Percentiles rank a stretch among this genome's conserved stretches.
These are phyloP conservation scores for Ceratina calcarata DNA, from an alignment of 1,140 invertebrate genomes.

Conservation along the genomic window DNA sequence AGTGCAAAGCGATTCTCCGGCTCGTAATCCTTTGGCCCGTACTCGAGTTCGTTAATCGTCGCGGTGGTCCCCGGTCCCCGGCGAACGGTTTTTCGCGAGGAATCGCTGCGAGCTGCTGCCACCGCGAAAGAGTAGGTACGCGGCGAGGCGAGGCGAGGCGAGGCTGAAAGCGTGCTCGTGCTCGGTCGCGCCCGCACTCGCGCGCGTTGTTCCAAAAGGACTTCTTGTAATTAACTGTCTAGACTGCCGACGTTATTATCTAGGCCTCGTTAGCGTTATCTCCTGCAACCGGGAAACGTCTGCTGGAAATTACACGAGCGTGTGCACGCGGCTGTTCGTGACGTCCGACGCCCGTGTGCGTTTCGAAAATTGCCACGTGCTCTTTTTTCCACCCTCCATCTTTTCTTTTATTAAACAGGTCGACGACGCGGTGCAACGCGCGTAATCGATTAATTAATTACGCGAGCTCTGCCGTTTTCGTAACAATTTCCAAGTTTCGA, in stretches of 20 bases:
- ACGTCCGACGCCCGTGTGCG: neutral
- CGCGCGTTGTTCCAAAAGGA: constrained; percentile 56
- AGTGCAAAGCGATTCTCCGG: neutral
- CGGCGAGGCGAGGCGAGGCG: neutral
- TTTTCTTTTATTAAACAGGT: neutral
- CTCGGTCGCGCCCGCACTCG: neutral
- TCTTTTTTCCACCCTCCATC: neutral
- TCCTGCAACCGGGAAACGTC: constrained; percentile 65
- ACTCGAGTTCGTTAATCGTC: constrained; percentile 40
- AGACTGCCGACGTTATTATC: constrained; percentile 69
- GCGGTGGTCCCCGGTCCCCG: neutral
- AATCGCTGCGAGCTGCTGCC: neutral
- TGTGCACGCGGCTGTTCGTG: constrained; percentile 23
- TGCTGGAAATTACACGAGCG: constrained; percentile 48
- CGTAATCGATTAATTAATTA: constrained; percentile 40
- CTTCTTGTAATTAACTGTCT: constrained; percentile 70
- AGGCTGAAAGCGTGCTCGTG: constrained; percentile 30
- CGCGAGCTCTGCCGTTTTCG: neutral
- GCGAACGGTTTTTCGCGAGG: constrained; percentile 3
- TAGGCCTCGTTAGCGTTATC: constrained; percentile 70
- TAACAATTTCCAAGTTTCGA: constrained; percentile 6
- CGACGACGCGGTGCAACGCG: neutral
- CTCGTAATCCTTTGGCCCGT: constrained; percentile 8
- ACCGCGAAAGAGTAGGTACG: constrained; percentile 24
- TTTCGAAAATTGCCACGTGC: constrained; percentile 31